These are phyloP conservation scores for Lerista edwardsae DNA, from an alignment of 2,797 vertebrate species.

Conservation along the genomic window DNA sequence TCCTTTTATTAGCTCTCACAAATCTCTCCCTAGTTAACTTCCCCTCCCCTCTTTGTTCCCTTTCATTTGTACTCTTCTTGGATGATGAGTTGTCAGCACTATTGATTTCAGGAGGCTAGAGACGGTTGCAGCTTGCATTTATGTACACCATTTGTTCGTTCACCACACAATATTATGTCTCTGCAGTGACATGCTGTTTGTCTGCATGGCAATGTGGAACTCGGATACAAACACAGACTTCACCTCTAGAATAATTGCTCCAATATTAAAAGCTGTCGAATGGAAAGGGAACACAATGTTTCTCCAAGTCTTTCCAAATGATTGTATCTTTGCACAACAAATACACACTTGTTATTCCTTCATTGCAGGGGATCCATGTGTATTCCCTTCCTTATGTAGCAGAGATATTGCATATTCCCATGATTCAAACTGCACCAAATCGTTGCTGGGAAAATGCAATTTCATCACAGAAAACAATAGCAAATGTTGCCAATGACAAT, in stretches of 20 bases:
- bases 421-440: not conserved
- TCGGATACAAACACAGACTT: slow-evolving; percentile 11
- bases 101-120: slow-evolving; percentile 31
- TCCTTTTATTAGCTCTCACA: slow-evolving; percentile 22
- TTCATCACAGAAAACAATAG: not conserved
- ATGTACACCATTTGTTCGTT: slow-evolving; percentile 45
- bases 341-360: slow-evolving; percentile 3
- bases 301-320: slow-evolving; percentile 12
- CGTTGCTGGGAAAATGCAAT: not conserved
- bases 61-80: slow-evolving; percentile 50
- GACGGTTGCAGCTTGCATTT: slow-evolving; percentile 56
- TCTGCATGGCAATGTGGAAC: fast-evolving
- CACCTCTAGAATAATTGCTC: not conserved
- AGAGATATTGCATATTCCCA: slow-evolving; percentile 10
- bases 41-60: not conserved
- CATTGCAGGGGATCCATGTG: not conserved
- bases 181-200: slow-evolving; percentile 19
- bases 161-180: not conserved
- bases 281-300: slow-evolving; percentile 13
- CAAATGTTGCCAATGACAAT: not conserved
- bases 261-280: slow-evolving; percentile 34
- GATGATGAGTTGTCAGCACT: slow-evolving; percentile 48
- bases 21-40: not conserved
- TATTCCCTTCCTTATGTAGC: not conserved
- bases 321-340: slow-evolving; percentile 13